Conservation (phyloP, 1,140 invertebrate genomes). For the Drosophila arawakana region DNA sequence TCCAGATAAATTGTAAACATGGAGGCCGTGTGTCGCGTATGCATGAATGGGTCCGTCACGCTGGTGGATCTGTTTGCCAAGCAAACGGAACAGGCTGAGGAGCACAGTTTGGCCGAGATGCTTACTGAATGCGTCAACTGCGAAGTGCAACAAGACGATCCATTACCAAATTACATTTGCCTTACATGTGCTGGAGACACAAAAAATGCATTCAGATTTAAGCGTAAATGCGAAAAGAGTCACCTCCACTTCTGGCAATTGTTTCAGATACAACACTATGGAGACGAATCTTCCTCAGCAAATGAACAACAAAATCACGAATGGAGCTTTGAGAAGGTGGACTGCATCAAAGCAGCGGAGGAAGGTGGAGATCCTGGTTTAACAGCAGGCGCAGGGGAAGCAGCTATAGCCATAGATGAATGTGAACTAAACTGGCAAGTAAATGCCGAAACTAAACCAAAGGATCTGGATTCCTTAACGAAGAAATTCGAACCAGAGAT, state of each 20-base stretch:
- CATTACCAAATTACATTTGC: conserved; percentile 26
- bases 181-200: conserved; percentile 1
- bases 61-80: conserved; percentile 17
- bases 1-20: not conserved
- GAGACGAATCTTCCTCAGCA: not conserved
- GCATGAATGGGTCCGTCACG: conserved; percentile 12
- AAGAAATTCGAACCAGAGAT: not conserved
- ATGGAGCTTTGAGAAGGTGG: not conserved
- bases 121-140: conserved; percentile 9
- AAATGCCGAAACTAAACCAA: too few relatives aligned
- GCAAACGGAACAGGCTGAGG: not conserved
- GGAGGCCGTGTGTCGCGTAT: conserved; percentile 13
- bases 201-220: conserved; percentile 21
- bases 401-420: too few relatives aligned
- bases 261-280: not conserved
- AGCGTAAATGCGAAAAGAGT: conserved; percentile 22
- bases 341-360: not conserved
- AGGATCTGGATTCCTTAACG: too few relatives aligned
- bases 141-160: conserved; percentile 10
- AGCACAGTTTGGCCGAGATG: conserved; percentile 12
- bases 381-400: not conserved
- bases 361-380: not conserved
- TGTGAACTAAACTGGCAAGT: too few relatives aligned
- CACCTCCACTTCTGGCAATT: not conserved
- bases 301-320: not conserved